phyloP scores from a whole-genome alignment of 1,140 invertebrate genomes.

The Dryas iulia region DNA sequence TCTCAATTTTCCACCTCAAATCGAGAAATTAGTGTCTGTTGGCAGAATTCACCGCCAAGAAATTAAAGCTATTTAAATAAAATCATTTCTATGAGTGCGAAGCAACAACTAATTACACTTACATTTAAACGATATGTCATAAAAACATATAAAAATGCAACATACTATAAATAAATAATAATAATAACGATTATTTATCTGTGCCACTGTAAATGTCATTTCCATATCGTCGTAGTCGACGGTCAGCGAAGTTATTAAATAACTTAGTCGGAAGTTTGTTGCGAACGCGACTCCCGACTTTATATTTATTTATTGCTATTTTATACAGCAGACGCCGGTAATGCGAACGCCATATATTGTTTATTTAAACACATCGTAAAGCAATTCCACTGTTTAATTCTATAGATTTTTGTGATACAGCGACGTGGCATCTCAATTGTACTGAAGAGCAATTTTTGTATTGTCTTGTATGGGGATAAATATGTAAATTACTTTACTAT shows the following conservation, averaged over 20 bases:
- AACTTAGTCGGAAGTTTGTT: constrained; percentile 24
- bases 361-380: neutral
- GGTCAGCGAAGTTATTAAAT: constrained; percentile 32
- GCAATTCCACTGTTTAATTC: neutral
- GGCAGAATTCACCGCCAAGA: too few relatives aligned
- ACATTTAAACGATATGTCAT: too few relatives aligned
- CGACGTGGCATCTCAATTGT: neutral
- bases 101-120: too few relatives aligned
- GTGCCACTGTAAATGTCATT: neutral
- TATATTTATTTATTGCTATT: constrained; percentile 46
- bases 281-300: constrained; percentile 30
- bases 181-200: neutral
- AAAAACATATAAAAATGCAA: neutral
- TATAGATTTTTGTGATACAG: neutral
- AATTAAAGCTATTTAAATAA: too few relatives aligned
- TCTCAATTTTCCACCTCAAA: too few relatives aligned
- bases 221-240: neutral
- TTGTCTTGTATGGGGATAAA: too few relatives aligned
- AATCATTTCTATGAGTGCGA: too few relatives aligned
- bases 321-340: constrained; percentile 36
- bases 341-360: constrained; percentile 8
- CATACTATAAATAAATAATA: too few relatives aligned
- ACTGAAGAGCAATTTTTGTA: too few relatives aligned
- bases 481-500: too few relatives aligned
- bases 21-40: too few relatives aligned